Evolutionary conservation across 2,113 vertebrate species (phyloP).

Genomic region (Pseudorasbora parva): DNA sequence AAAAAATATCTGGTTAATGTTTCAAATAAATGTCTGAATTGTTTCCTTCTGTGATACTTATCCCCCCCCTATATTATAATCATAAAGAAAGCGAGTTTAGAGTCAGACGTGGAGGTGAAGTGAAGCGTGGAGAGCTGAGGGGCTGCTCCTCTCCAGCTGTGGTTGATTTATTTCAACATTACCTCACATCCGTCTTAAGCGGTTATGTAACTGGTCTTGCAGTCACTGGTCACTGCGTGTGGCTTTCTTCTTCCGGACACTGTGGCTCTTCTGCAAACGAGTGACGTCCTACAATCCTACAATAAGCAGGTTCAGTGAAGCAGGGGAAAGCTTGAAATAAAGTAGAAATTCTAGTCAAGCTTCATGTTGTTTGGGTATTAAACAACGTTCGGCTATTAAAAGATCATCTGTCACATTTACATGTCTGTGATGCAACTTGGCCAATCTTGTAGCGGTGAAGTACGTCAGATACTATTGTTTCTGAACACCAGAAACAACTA

Average conservation of each 20-base stretch:
- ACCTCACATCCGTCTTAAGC: not conserved
- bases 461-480: not conserved
- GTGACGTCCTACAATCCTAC: not conserved
- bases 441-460: not conserved
- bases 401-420: no score
- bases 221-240: not conserved
- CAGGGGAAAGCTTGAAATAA: not conserved
- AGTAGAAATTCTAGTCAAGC: not conserved
- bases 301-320: not conserved
- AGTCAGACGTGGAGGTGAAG: not conserved
- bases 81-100: not conserved
- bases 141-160: slow-evolving; percentile 8
- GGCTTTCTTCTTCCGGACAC: not conserved
- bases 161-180: slow-evolving; percentile 31
- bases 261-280: not conserved
- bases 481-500: not conserved
- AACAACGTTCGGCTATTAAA: not conserved
- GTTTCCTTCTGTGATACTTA: not conserved
- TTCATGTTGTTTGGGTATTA: not conserved
- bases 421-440: not conserved
- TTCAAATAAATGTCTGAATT: no score
- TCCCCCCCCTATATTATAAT: not conserved
- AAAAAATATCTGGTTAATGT: no score
- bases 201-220: not conserved
- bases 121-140: not conserved